Percentiles rank a stretch among this genome's conserved stretches.
These are phyloP conservation scores for Cosmia trapezina DNA, from an alignment of 2,888 invertebrate genomes.

Conservation along the genomic window DNA sequence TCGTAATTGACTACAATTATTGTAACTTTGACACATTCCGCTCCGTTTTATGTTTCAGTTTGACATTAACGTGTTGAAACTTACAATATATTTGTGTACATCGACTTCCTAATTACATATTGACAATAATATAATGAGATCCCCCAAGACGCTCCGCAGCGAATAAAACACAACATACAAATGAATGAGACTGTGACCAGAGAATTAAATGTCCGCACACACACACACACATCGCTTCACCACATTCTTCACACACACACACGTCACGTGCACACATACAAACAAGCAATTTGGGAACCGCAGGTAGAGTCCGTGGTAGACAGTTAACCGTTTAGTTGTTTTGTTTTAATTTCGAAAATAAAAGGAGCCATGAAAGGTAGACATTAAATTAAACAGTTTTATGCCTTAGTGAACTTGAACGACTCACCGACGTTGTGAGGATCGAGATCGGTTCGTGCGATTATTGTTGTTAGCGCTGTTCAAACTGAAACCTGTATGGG, in stretches of 20 bases:
- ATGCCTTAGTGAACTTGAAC: constrained; percentile 26
- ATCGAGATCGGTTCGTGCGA: not conserved
- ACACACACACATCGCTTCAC: constrained; percentile 11
- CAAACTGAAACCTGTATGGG: no score
- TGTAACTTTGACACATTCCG: constrained; percentile 30
- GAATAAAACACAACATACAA: constrained; percentile 11
- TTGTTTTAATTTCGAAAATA: constrained; percentile 48
- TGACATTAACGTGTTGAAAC: not conserved
- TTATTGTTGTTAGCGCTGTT: not conserved
- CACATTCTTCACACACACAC: constrained; percentile 13
- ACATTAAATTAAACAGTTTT: constrained; percentile 48
- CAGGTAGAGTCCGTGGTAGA: constrained; percentile 46
- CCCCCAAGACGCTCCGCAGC: constrained; percentile 2
- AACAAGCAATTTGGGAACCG: constrained; percentile 41
- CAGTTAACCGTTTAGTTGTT: constrained; percentile 41
- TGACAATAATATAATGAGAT: constrained; percentile 11
- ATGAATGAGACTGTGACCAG: constrained; percentile 37
- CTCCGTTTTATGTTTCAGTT: not conserved
- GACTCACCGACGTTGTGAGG: not conserved
- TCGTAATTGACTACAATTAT: constrained; percentile 21
- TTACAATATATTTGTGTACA: not conserved
- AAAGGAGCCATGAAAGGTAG: constrained; percentile 35
- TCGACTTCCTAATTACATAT: not conserved
- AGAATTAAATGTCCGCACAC: constrained; percentile 27
- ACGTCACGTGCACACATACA: constrained; percentile 18